These are phyloP conservation scores for Fregetta grallaria DNA, from an alignment of 2,113 vertebrate genomes.

Conservation along the genomic window DNA sequence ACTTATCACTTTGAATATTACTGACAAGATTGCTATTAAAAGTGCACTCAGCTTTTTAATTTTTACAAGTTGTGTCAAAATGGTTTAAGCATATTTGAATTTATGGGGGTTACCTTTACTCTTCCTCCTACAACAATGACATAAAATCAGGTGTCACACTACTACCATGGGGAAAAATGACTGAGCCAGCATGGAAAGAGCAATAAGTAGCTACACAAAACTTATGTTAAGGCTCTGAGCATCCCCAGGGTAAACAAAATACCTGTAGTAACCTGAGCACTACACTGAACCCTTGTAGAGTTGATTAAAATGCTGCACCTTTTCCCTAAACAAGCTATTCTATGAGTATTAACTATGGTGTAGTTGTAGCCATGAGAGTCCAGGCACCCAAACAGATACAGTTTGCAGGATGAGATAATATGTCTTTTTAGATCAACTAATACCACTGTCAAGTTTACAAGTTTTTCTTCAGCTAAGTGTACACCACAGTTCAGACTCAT, in stretches of 20 bases:
- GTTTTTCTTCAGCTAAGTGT: neutral
- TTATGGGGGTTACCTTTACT: neutral
- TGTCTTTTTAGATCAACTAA: neutral
- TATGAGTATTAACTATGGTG: neutral
- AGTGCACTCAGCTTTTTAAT: conserved; percentile 2
- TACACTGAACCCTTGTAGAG: neutral
- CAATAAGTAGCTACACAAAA: neutral
- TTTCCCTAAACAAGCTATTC: neutral
- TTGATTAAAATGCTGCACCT: neutral
- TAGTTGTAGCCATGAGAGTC: neutral
- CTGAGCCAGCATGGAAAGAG: neutral
- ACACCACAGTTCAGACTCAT: neutral
- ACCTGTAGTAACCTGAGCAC: neutral
- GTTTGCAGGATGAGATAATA: neutral
- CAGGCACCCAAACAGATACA: neutral
- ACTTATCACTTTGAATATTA: conserved; percentile 11
- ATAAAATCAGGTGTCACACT: neutral
- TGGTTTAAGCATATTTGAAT: neutral
- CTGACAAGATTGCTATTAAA: conserved; percentile 1
- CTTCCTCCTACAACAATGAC: neutral
- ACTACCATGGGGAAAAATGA: neutral
- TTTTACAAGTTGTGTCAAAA: conserved; percentile 12
- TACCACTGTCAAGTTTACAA: neutral
- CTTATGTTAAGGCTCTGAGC: neutral
- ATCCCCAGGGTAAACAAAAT: neutral